phyloP scores from a whole-genome alignment of 2,797 vertebrate species.

The Taeniopygia guttata region DNA sequence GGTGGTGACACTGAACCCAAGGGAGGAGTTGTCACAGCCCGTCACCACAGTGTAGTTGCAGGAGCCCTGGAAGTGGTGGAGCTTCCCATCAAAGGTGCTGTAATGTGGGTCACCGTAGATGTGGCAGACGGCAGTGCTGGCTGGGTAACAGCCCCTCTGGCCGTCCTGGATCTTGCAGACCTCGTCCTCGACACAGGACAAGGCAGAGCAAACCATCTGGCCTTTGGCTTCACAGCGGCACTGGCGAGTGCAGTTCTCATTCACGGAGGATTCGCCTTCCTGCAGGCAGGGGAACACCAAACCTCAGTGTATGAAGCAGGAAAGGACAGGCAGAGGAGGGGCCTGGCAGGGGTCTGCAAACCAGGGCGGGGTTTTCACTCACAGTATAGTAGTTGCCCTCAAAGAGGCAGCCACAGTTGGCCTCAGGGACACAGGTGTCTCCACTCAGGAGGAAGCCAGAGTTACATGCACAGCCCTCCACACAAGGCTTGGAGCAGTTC shows the following conservation, averaged over 20 bases:
- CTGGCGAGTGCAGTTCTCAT: conserved; percentile 17
- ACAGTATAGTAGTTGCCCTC: conserved; percentile 73
- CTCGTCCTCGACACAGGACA: conserved; percentile 43
- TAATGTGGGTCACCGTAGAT: conserved; percentile 88
- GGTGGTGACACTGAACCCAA: conserved; percentile 65
- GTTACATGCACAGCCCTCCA: conserved; percentile 82
- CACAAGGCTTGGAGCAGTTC: conserved; percentile 77
- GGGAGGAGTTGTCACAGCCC: background rate
- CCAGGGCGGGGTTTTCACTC: conserved; percentile 26
- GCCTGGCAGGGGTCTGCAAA: background rate
- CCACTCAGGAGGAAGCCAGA: conserved; percentile 81
- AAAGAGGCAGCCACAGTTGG: conserved; percentile 83
- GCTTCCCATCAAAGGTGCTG: conserved; percentile 80
- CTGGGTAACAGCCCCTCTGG: conserved; percentile 49
- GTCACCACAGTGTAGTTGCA: conserved; percentile 83
- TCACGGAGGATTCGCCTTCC: conserved; percentile 31
- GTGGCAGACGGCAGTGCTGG: conserved; percentile 77
- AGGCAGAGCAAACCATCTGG: background rate
- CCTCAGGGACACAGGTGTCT: conserved; percentile 74
- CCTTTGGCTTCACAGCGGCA: conserved; percentile 45
- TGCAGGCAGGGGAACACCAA: background rate
- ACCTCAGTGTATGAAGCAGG: background rate
- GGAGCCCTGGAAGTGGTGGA: conserved; percentile 86
- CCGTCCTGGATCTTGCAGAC: conserved; percentile 60
- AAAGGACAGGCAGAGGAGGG: background rate